These are phyloP conservation scores for Araneus ventricosus DNA, from an alignment of 1,140 invertebrate species.

Conservation along the genomic window DNA sequence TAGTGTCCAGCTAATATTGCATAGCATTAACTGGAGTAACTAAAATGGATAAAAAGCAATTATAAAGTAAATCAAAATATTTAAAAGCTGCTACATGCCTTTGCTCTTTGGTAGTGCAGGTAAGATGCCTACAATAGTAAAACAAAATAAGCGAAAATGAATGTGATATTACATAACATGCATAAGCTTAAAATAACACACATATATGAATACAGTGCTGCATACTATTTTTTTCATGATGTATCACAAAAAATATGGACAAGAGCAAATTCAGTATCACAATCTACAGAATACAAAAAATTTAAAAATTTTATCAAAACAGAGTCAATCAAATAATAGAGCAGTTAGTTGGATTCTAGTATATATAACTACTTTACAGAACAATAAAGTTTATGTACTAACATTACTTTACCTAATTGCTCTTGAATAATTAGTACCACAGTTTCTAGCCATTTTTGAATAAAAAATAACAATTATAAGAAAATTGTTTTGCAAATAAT, in stretches of 20 bases:
- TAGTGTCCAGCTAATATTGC: not conserved
- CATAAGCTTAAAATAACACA: conserved; percentile 13
- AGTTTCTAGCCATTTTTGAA: too few species aligned
- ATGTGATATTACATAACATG: conserved; percentile 21
- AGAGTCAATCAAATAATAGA: too few species aligned
- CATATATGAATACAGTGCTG: conserved; percentile 9
- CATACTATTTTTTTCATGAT: not conserved
- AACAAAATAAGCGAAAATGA: conserved; percentile 53
- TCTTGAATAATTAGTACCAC: too few species aligned
- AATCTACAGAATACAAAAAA: too few species aligned
- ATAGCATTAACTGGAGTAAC: not conserved
- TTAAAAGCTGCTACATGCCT: conserved; percentile 75
- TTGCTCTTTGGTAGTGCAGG: conserved; percentile 71
- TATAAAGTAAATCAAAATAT: conserved; percentile 67
- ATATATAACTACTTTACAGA: too few species aligned
- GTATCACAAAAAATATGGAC: not conserved
- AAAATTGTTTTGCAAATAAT: too few species aligned
- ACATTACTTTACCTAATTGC: too few species aligned
- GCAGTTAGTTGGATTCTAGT: too few species aligned
- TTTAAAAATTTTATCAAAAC: too few species aligned
- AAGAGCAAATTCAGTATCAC: too few species aligned
- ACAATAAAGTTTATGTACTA: too few species aligned
- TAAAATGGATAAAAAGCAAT: not conserved
- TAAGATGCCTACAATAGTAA: conserved; percentile 73
- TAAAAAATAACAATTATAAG: too few species aligned